phyloP scores from a whole-genome alignment of 1,140 invertebrate species.

The Xylocopa sonorina region DNA sequence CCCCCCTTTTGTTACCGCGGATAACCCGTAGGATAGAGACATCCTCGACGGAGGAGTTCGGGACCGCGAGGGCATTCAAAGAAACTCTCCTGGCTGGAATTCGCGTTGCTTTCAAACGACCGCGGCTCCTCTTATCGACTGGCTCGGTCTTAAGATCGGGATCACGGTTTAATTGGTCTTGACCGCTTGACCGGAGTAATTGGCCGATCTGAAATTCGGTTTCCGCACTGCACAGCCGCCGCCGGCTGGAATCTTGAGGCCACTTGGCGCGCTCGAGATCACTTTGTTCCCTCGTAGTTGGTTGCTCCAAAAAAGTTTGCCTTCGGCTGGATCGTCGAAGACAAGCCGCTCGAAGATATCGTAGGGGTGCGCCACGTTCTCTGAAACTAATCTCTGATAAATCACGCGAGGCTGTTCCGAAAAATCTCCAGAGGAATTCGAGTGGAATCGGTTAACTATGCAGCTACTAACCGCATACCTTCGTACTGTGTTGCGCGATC shows the following conservation, averaged over 20 bases:
- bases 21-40: not conserved
- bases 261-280: conserved; percentile 44
- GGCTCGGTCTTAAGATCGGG: conserved; percentile 27
- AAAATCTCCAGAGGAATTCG: too few relatives aligned
- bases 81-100: conserved; percentile 33
- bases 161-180: conserved; percentile 62
- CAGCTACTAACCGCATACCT: too few relatives aligned
- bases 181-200: conserved; percentile 66
- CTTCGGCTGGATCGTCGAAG: conserved; percentile 21
- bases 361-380: too few relatives aligned
- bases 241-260: conserved; percentile 37
- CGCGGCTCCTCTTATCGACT: conserved; percentile 8
- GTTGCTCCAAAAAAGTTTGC: conserved; percentile 48
- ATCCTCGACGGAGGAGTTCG: not conserved
- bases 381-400: too few relatives aligned
- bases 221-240: not conserved
- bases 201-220: conserved; percentile 50
- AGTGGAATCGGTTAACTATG: too few relatives aligned
- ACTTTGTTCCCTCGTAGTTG: conserved; percentile 53
- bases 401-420: too few relatives aligned
- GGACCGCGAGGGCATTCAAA: conserved; percentile 22
- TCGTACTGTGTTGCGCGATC: too few relatives aligned
- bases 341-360: too few relatives aligned
- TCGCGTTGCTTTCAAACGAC: conserved; percentile 25
- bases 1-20: not conserved